Conservation (phyloP, 1,140 invertebrate species). For the Drosophila chauvacae region DNA sequence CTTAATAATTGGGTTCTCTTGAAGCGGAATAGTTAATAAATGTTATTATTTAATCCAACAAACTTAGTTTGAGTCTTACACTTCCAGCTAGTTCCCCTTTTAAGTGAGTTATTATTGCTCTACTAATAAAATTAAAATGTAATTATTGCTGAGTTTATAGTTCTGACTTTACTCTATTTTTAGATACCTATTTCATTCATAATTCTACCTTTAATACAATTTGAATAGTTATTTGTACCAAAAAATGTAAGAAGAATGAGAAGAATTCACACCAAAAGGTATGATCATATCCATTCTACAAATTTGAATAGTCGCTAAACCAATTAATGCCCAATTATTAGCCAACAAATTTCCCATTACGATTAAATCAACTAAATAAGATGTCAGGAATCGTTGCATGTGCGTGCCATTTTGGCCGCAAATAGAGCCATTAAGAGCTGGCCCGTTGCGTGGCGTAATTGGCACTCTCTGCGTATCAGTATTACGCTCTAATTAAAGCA, state of each 20-base stretch:
- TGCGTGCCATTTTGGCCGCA: constrained; percentile 3
- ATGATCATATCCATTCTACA: background rate
- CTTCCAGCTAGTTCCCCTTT: no score
- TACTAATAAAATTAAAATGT: background rate
- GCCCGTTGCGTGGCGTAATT: constrained; percentile 40
- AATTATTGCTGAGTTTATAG: background rate
- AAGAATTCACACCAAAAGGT: no score
- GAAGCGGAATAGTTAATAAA: background rate
- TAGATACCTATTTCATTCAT: no score
- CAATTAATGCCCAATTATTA: background rate
- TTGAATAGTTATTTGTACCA: no score
- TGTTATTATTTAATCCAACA: no score
- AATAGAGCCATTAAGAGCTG: constrained; percentile 23
- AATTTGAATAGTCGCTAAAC: no score
- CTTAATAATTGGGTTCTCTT: background rate
- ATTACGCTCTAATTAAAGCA: constrained; percentile 66
- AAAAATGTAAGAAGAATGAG: background rate
- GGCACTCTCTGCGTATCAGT: constrained; percentile 16
- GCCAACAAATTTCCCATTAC: background rate
- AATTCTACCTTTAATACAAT: no score
- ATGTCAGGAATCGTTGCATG: background rate
- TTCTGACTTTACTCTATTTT: background rate
- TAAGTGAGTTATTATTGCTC: background rate
- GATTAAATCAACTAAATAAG: no score
- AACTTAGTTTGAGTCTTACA: no score